phyloP scores from a whole-genome alignment of 2,113 vertebrate genomes.

The Caranx melampygus region DNA sequence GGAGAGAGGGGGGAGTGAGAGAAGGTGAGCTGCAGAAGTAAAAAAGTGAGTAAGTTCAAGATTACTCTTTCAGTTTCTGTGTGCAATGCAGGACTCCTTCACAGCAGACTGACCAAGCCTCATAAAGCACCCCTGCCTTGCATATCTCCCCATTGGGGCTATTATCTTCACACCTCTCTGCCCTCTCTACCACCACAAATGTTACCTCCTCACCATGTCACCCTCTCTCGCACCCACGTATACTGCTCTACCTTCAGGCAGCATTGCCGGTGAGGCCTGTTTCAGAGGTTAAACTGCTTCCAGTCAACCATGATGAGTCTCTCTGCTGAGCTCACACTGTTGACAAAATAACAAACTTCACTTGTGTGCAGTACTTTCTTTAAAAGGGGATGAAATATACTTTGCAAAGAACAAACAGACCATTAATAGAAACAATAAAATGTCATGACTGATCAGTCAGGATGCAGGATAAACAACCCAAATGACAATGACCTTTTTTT shows the following conservation, averaged over 20 bases:
- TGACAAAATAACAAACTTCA: conserved; percentile 48
- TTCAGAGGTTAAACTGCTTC: conserved; percentile 67
- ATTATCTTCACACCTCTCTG: conserved; percentile 84
- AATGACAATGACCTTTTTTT: background rate
- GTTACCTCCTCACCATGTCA: conserved; percentile 56
- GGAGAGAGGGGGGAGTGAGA: background rate
- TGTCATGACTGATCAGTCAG: conserved; percentile 5
- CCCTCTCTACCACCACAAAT: conserved; percentile 58
- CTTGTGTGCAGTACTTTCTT: conserved; percentile 35
- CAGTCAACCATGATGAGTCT: conserved; percentile 74
- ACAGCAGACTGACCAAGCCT: conserved; percentile 74
- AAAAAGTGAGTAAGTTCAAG: conserved; percentile 57
- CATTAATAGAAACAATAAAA: background rate
- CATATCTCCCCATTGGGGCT: conserved; percentile 77
- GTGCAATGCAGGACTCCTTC: conserved; percentile 74
- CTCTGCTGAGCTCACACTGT: conserved; percentile 50
- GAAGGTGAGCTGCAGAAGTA: conserved; percentile 5
- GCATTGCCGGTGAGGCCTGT: conserved; percentile 27
- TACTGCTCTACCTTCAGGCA: conserved; percentile 46
- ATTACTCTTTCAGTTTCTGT: conserved; percentile 60
- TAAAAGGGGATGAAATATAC: conserved; percentile 28
- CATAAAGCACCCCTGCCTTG: conserved; percentile 71
- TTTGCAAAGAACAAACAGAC: conserved; percentile 25
- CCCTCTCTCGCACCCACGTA: conserved; percentile 53
- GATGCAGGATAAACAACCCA: background rate